phyloP scores from a whole-genome alignment of 2,797 vertebrate genomes.

The Heliangelus exortis region DNA sequence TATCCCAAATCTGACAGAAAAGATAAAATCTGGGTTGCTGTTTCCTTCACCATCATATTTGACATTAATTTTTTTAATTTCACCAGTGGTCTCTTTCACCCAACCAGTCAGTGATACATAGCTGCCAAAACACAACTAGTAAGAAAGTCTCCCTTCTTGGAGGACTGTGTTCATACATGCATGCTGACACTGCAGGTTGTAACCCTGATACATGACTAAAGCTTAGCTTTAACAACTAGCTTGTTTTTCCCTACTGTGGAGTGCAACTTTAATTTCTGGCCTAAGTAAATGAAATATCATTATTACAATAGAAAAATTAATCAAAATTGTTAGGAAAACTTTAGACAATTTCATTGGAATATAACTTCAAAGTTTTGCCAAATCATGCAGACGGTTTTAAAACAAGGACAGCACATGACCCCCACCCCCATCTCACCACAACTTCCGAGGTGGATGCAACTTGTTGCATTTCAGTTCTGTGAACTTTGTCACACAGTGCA shows the following conservation, averaged over 20 bases:
- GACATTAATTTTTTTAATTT: neutral
- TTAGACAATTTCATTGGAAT: neutral
- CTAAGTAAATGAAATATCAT: neutral
- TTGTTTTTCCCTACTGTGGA: neutral
- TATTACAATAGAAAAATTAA: neutral
- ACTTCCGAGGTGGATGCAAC: constrained; percentile 90
- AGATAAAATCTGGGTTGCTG: neutral
- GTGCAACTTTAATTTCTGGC: neutral
- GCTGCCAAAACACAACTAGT: neutral
- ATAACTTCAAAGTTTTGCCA: neutral
- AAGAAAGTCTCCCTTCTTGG: neutral
- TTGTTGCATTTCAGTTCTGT: constrained; percentile 82
- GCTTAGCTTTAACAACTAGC: neutral
- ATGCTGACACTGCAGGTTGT: neutral
- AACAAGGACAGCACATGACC: neutral
- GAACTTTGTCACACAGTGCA: constrained; percentile 81
- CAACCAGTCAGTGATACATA: neutral
- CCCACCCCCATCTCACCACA: constrained; percentile 76
- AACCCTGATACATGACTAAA: neutral
- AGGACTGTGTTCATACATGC: neutral
- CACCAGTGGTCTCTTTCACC: neutral
- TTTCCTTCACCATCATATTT: neutral
- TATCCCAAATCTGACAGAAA: neutral
- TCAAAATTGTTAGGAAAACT: neutral
- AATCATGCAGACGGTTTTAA: neutral